Evolutionary conservation across 2,113 vertebrate genomes (phyloP), one percentile per base, ranked within the genome.

Genomic region (Callaeas wilsoni): DNA sequence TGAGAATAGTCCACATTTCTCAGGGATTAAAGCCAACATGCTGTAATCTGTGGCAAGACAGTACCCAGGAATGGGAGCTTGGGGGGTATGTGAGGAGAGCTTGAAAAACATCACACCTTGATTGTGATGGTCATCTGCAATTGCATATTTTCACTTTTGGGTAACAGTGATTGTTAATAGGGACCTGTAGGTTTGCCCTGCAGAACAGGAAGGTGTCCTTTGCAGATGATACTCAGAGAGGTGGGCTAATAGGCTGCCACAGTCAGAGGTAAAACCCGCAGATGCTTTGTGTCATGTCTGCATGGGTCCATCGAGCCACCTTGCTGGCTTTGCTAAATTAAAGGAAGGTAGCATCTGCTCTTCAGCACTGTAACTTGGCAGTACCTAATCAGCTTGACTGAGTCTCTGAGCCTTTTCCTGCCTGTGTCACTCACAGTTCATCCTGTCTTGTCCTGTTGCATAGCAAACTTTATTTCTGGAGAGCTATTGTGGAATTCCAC

Each of bases 311-410:
- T 47, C 65, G 23, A 97, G 78, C 49, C 42, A 64, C 89, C 80
- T 76, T 77, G 62, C 92, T 90, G 83, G 53, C 53, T 90, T 84
- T 70, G 44, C 39, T 73, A 77, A 94, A 93, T 93, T 88, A 95
- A 81, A 84, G 52, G 70, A 50, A 94, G 50, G 41, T 44, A 73
- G 81, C 82, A 96, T 91, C 90, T 95, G 87, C 52, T 95, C 73
- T 90, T 97, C 67, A 91, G 76, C 83, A 73, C 41, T 65, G 60
- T 55, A 49, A 35, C 57, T 93, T 90, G 75, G 49, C 70, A 84
- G 78, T n/a, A n/a, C 53, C 46, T 57, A 55, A 75, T 82, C 70
- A 85, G 74, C 69, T 35, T 26, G 25, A 68, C 44, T 30, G 46
- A 74, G 44, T 53, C 49, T 60, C 20, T 1, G 13, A 80, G 41